Conservation (phyloP, 2,113 vertebrate species). For the Sigmodon hispidus region DNA sequence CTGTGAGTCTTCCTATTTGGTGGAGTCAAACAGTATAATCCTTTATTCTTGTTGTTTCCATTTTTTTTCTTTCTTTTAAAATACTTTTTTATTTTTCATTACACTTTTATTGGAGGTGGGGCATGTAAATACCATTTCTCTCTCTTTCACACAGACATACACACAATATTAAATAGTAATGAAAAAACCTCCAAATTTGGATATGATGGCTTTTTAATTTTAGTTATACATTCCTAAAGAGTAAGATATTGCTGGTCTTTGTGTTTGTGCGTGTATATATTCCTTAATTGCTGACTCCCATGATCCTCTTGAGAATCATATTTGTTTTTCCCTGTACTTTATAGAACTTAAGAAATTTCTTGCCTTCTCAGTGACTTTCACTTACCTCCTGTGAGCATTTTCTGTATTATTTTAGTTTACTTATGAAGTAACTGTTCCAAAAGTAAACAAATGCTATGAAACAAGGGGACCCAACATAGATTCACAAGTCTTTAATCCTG, state of each 20-base stretch:
- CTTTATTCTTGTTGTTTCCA: not conserved
- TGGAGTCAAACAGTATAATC: not conserved
- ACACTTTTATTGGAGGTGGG: not conserved
- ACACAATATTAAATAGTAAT: constrained; percentile 26
- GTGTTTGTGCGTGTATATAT: not conserved
- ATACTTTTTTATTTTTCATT: not conserved
- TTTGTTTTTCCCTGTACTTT: not conserved
- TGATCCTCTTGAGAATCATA: not conserved
- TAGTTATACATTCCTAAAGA: not conserved
- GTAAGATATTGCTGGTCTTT: not conserved
- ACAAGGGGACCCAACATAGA: not conserved
- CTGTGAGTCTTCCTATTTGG: not conserved
- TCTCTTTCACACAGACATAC: no score
- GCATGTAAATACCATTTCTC: not conserved
- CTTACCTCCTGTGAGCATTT: constrained; percentile 11
- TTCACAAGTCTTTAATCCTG: not conserved
- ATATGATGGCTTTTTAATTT: constrained; percentile 32
- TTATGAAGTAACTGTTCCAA: constrained; percentile 30
- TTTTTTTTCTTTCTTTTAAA: not conserved
- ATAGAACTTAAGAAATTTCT: not conserved
- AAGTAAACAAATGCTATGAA: constrained; percentile 21
- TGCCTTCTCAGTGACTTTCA: not conserved
- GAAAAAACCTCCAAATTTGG: constrained; percentile 36
- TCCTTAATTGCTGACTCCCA: not conserved
- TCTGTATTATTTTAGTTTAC: constrained; percentile 36